Percentiles rank a stretch among this genome's conserved stretches.
Conservation (phyloP, 2,888 invertebrate genomes). For the Pterostichus niger region DNA sequence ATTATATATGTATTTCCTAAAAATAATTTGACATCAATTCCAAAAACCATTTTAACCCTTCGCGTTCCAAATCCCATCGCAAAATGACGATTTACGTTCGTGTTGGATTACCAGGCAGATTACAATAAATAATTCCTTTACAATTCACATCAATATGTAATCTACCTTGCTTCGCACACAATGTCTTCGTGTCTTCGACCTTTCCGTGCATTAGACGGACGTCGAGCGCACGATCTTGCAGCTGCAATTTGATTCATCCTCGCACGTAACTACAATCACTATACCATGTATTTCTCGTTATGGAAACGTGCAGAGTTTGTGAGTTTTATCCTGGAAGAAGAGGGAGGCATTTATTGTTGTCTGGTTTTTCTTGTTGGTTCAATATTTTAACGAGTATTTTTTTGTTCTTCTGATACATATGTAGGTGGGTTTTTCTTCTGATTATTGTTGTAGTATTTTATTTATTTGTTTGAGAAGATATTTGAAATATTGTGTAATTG, state of each 20-base stretch:
- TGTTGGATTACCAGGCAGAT: constrained; percentile 6
- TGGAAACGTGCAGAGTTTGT: background rate
- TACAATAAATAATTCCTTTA: constrained; percentile 30
- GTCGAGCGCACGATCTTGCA: background rate
- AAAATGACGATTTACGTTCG: constrained; percentile 33
- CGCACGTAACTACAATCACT: constrained; percentile 13
- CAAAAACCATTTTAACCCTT: too few species aligned
- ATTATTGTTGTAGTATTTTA: too few species aligned
- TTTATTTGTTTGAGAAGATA: too few species aligned
- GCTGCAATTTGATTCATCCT: background rate
- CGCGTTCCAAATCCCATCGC: background rate
- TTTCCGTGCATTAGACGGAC: constrained; percentile 5
- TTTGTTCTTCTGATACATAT: background rate
- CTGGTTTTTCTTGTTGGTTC: too few species aligned
- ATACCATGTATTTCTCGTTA: constrained; percentile 45
- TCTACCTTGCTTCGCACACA: background rate
- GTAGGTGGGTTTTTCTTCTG: too few species aligned
- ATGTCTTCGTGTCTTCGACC: background rate
- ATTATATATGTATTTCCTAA: too few species aligned
- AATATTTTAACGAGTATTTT: background rate
- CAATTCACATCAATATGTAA: constrained; percentile 9
- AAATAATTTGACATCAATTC: too few species aligned
- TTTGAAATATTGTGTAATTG: too few species aligned
- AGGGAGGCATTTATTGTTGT: too few species aligned
- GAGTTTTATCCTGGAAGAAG: background rate